These are phyloP conservation scores for Dendropsophus ebraccatus DNA, from an alignment of 2,113 vertebrate species.

Conservation along the genomic window DNA sequence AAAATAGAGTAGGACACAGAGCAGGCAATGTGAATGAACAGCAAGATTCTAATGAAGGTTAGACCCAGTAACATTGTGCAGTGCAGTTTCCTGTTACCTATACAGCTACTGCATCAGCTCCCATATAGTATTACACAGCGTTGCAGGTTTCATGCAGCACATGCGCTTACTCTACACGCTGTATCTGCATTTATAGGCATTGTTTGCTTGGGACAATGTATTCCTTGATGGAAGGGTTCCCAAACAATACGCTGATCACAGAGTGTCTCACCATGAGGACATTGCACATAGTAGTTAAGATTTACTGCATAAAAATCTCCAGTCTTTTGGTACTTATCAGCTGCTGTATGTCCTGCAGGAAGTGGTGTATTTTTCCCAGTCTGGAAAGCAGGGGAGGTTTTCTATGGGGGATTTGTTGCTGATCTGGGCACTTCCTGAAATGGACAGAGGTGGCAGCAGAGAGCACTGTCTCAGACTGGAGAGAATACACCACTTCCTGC, in stretches of 20 bases:
- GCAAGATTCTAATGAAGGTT: slow-evolving; percentile 50
- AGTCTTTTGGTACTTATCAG: no score
- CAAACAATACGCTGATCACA: not conserved
- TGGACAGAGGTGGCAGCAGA: no score
- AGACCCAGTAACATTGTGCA: not conserved
- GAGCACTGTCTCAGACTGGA: no score
- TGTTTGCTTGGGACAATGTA: not conserved
- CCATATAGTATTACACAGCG: slow-evolving; percentile 7
- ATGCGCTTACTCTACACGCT: not conserved
- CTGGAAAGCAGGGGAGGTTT: no score
- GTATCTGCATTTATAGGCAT: not conserved
- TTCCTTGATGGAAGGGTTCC: not conserved
- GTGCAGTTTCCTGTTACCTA: not conserved
- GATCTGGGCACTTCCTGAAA: no score
- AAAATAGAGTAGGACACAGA: not conserved
- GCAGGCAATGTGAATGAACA: slow-evolving; percentile 35
- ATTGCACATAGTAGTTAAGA: no score
- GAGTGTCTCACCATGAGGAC: not conserved
- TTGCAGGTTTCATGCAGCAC: not conserved
- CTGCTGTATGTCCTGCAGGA: no score
- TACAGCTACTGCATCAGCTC: not conserved
- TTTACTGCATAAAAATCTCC: no score
- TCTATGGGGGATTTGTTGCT: no score
- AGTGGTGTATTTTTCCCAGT: no score
- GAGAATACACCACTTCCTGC: no score